A percentile compares a stretch with the other conserved stretches of the same genome.
These are phyloP conservation scores for Microtus pennsylvanicus DNA, from an alignment of 2,113 vertebrate genomes.

Conservation along the genomic window DNA sequence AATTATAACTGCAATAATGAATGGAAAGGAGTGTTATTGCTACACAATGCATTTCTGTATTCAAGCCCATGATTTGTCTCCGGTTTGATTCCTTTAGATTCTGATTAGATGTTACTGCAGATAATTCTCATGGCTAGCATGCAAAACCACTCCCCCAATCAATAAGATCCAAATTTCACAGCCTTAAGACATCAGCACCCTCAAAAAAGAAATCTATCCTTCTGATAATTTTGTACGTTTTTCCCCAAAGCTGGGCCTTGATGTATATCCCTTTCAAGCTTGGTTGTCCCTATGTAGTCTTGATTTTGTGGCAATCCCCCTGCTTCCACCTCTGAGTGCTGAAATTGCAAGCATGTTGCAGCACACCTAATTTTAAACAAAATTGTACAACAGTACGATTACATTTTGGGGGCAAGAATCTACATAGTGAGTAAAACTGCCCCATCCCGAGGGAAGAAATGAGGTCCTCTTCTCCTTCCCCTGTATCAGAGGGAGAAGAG, in stretches of 20 bases:
- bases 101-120: constrained; percentile 75
- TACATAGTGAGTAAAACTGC: background rate
- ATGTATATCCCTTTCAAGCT: background rate
- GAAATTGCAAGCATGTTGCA: background rate
- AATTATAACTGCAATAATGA: constrained; percentile 89
- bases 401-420: background rate
- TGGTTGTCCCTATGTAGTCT: background rate
- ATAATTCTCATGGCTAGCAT: constrained; percentile 52
- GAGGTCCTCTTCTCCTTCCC: accelerated
- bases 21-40: constrained; percentile 83
- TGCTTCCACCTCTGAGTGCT: background rate
- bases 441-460: background rate
- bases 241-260: background rate
- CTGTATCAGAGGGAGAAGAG: background rate
- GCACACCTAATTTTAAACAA: background rate
- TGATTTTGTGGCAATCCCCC: background rate
- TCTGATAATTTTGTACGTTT: background rate
- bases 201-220: background rate
- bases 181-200: background rate
- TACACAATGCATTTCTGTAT: constrained; percentile 83
- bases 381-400: background rate
- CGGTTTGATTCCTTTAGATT: constrained; percentile 83
- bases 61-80: constrained; percentile 74
- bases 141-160: background rate
- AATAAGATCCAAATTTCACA: background rate